phyloP scores from a whole-genome alignment of 2,888 invertebrate genomes.

The Artemia sp. region DNA sequence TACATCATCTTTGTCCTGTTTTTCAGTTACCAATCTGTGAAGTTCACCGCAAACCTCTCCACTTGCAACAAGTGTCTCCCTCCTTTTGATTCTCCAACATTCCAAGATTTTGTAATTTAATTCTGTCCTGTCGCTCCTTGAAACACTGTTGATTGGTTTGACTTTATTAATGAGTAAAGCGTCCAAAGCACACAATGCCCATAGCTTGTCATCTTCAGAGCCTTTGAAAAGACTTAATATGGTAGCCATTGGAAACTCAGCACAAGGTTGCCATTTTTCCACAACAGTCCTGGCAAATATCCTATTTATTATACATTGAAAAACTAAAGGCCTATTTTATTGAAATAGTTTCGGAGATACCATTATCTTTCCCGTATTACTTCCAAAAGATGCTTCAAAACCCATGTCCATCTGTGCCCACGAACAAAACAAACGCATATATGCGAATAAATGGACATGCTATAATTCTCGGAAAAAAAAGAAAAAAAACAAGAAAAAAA shows the following conservation, averaged over 20 bases:
- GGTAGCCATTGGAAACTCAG: neutral
- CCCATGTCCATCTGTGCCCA: no score
- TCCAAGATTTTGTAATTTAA: neutral
- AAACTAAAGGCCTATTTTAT: no score
- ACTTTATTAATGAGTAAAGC: neutral
- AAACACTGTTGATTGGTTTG: neutral
- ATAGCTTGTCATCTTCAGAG: neutral
- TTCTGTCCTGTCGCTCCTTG: neutral
- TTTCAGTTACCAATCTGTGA: neutral
- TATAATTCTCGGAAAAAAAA: no score
- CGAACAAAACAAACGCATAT: no score
- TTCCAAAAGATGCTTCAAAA: no score
- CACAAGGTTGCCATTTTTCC: neutral
- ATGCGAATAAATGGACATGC: no score
- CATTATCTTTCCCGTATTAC: no score
- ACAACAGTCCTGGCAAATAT: neutral
- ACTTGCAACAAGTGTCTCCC: neutral
- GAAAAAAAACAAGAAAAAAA: no score
- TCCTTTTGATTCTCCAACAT: slow-evolving; percentile 4
- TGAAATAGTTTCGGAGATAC: no score
- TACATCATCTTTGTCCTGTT: neutral
- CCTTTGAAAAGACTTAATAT: neutral
- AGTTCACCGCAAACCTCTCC: neutral
- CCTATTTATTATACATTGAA: no score
- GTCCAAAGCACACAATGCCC: neutral